Evolutionary conservation across 2,888 invertebrate genomes (phyloP), one percentile per base, ranked within the genome.

Genomic region (Plebejus anna): DNA sequence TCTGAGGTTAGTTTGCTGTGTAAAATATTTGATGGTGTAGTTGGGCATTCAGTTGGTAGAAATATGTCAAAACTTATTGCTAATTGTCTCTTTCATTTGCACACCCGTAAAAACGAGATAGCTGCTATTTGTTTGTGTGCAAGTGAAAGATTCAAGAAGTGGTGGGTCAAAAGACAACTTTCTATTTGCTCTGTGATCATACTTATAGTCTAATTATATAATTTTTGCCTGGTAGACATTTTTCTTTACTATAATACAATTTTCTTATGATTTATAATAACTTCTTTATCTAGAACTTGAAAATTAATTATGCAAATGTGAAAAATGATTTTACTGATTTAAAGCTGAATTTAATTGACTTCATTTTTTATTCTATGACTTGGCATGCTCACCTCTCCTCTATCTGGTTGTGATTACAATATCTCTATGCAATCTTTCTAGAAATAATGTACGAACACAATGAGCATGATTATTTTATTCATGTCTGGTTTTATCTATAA

Each of bases 1-100:
- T 92, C 90, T 78, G 92, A 92, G 91, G 92, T 92, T 86, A 92
- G 93, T 61, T 66, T 66, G 16, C 11, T 16, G 13, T 55, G 11
- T 47, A 47, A 47, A 47, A 47, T 47, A 47, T 47, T 47, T 47
- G 9, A 47, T 47, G 55, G 55, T 55, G 16, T 55, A 55, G 16
- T 55, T 55, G 16, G 55, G 3, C 55, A 55, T 16, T 2, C 4
- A 55, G 13, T 2, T 16, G 11, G 47, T 47, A 47, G 55, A 55
- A 55, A 16, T 55, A 0, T 55, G 55, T 16, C 3, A 9, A 3
- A 1, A 55, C 55, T 4, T 55, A 55, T 4, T 55, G 55, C 55
- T 16, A 55, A 16, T 55, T 80, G 51, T 55, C 61, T 73, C 51
- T 73, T 9, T 47, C 47, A 11, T 47, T 47, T 47, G 47, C 2